Base-by-base conservation (phyloP, 2,888 invertebrate genomes). In the Calliopum simillimum region DNA sequence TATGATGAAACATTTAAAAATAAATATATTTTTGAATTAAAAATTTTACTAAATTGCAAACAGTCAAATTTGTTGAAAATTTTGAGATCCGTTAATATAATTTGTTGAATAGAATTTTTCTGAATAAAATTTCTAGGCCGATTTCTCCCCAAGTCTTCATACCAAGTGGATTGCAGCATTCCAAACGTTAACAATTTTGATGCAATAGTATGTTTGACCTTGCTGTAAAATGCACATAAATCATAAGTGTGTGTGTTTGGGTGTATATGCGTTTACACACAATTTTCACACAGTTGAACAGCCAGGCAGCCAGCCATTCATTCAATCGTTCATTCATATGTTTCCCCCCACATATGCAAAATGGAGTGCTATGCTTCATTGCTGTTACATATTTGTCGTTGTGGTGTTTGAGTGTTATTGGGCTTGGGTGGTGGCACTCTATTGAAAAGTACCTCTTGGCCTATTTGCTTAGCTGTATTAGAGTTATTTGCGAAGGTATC, bases 401-500 rank as follows among this genome's bases (percentile, higher is more conserved):
- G 51, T 11, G 21, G 11, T 16, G 13, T 16, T 21, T 2, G 12
- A 21, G 51, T 19, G 51, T n/a, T n/a, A n/a, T n/a, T n/a, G n/a
- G n/a, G n/a, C n/a, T n/a, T n/a, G n/a, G 3, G 51, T 12, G 51
- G 51, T 19, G 51, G n/a, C 19, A 14, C 19, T 16, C 19, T 19
- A 21, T 19, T 51, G 13, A 21, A 14, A 21, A 51, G 51, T 19
- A 21, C 51, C 51, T 51, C 21, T 19, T 16, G 51, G 19, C n/a
- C 16, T 16, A 21, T 16, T 51, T 51, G 19, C 49, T 49, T 8
- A 16, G 51, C 51, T 51, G 51, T 21, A 51, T 51, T 21, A 16
- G 51, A 51, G 51, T 51, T 51, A 51, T 51, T 51, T 51, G 51
- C 51, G 51, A 51, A 51, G 51, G 51, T 21, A 51, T 51, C 51